Evolutionary conservation across 2,797 vertebrate species (phyloP).

Genomic region (Acanthiza pusilla): DNA sequence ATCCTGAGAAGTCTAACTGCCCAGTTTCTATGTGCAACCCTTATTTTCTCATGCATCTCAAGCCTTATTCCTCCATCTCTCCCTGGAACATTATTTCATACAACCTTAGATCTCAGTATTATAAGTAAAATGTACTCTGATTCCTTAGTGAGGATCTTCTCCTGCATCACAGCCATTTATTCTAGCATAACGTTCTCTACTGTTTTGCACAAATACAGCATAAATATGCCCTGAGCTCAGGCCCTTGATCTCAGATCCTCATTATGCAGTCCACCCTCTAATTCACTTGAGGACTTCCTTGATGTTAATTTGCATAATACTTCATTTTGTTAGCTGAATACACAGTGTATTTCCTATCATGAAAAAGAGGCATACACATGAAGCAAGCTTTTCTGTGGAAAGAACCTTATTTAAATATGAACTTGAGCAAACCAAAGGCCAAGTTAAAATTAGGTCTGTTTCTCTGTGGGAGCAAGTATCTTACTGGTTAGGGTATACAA

Average conservation of each 20-base stretch:
- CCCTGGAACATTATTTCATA: not conserved
- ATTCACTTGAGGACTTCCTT: slow-evolving; percentile 61
- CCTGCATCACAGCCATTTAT: not conserved
- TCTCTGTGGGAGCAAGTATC: not conserved
- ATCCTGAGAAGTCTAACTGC: not conserved
- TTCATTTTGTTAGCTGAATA: slow-evolving; percentile 58
- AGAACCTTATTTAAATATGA: slow-evolving; percentile 4
- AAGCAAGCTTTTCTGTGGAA: slow-evolving; percentile 22
- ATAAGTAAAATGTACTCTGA: not conserved
- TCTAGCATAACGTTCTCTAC: not conserved
- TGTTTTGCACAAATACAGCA: slow-evolving; percentile 48
- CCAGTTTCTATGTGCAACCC: not conserved
- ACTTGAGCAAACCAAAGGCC: not conserved
- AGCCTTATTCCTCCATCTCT: not conserved
- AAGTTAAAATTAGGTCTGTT: not conserved
- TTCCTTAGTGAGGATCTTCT: not conserved
- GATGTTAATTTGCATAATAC: slow-evolving; percentile 62
- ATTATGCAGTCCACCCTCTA: slow-evolving; percentile 66
- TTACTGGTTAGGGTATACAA: not conserved
- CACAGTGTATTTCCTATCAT: not conserved
- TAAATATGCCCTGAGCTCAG: slow-evolving; percentile 56
- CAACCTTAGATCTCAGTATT: not conserved
- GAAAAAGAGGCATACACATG: slow-evolving; percentile 19
- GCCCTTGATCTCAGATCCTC: slow-evolving; percentile 54
- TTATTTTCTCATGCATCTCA: not conserved